Evolutionary conservation across 30 jellyfish, hydroid and myxozoan species (phyloP), one percentile per base, ranked within the genome.

Genomic region (Calvadosia cruxmelitensis): DNA sequence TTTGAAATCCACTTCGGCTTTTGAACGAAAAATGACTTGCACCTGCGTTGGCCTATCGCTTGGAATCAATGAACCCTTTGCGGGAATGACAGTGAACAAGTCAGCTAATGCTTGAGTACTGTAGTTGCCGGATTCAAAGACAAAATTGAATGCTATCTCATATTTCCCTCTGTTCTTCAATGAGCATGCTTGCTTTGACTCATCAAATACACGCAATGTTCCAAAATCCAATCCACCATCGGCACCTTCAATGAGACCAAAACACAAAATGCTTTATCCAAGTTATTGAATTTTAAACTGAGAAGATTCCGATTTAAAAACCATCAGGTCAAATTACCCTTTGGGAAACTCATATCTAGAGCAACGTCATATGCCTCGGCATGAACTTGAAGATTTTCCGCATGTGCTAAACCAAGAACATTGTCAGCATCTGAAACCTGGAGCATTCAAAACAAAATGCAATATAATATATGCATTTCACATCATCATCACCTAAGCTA

Each of bases 341-440:
- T 88, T 0, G 97, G 97, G 68, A 88, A 88, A 72, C 97, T 88
- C 85, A 88, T 81, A 51, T 88, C 97, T 26, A 88, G 79, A 1
- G 97, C 97, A 31, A 88, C 94, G 67, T 88, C 97, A 65, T 88
- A 88, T 0, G 97, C 97, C 61, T 88, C 97, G 12, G 97, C 97
- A 49, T 67, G 91, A 2, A 88, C 97, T 23, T 80, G 84, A 69
- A 88, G 80, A 64, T 88, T 88, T 53, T 88, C 97, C 5, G 97
- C 97, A 71, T 80, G 97, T 1, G 97, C 71, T 24, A 88, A 74
- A 51, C 97, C 97, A 84, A 88, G 71, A 27, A 88, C 93, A 73
- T 81, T 88, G 28, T 84, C 97, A 33, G 93, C 97, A 72, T 88
- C 97, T 2, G 97, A 88, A 0, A 88, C 97, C 97, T 88, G 32